phyloP scores from a whole-genome alignment of 1,140 invertebrate species.

The Lanistes nyassanus region DNA sequence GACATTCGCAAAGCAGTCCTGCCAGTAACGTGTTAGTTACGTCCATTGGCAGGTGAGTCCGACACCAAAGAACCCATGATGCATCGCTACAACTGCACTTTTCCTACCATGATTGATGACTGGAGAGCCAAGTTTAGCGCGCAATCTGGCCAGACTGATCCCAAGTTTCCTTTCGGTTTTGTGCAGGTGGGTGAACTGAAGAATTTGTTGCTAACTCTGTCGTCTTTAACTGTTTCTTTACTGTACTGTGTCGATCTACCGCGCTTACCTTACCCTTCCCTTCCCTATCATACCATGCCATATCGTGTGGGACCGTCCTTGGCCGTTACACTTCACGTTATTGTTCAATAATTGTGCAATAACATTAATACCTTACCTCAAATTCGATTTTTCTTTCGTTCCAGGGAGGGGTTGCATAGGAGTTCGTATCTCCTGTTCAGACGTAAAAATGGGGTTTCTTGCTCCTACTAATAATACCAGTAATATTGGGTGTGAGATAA shows the following conservation, averaged over 20 bases:
- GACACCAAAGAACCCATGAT: conserved; percentile 27
- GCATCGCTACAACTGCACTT: conserved; percentile 50
- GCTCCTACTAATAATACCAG: too few relatives aligned
- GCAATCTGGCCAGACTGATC: conserved; percentile 35
- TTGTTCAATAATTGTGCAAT: background rate
- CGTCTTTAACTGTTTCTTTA: background rate
- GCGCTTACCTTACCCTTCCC: background rate
- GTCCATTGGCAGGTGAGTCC: conserved; percentile 17
- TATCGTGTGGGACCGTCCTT: background rate
- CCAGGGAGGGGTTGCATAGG: too few relatives aligned
- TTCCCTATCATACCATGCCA: background rate
- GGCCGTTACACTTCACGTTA: background rate
- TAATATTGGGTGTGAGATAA: too few relatives aligned
- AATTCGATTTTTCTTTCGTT: background rate
- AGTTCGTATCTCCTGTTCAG: too few relatives aligned
- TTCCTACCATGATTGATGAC: conserved; percentile 51
- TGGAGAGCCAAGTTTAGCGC: conserved; percentile 45
- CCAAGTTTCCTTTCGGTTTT: conserved; percentile 52
- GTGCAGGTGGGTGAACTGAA: conserved; percentile 43
- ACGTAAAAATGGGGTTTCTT: too few relatives aligned
- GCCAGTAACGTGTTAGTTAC: background rate
- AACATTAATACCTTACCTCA: background rate
- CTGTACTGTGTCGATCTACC: background rate
- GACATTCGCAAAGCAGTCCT: background rate
- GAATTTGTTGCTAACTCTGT: too few relatives aligned